Percentiles rank a stretch among this genome's conserved stretches.
phyloP scores from a whole-genome alignment of 2,797 vertebrate genomes.

The Sebastes steindachneri region DNA sequence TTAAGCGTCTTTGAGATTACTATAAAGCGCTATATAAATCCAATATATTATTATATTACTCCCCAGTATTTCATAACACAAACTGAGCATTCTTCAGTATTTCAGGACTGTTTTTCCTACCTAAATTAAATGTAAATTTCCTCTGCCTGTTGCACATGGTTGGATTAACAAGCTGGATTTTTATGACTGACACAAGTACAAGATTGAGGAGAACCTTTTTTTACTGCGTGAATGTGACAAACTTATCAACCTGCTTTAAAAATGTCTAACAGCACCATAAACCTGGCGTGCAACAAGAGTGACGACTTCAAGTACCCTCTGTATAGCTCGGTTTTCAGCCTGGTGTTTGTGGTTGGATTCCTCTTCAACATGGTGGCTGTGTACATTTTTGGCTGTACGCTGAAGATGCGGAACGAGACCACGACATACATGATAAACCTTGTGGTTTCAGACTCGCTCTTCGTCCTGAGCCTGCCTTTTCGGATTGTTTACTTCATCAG shows the following conservation, averaged over 20 bases:
- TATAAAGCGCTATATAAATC: too few species aligned
- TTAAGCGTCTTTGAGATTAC: too few species aligned
- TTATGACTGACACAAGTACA: background rate
- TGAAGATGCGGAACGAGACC: conserved; percentile 94
- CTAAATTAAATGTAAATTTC: background rate
- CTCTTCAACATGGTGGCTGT: conserved; percentile 90
- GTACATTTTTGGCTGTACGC: conserved; percentile 91
- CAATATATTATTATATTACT: background rate
- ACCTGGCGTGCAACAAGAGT: conserved; percentile 77
- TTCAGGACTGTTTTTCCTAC: background rate
- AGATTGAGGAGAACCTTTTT: background rate
- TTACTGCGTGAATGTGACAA: background rate
- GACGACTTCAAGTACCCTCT: conserved; percentile 94
- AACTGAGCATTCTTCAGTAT: background rate
- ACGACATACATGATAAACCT: conserved; percentile 98
- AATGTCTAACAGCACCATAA: conserved; percentile 50
- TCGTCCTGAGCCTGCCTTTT: conserved; percentile 94
- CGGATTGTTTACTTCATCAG: conserved; percentile 92
- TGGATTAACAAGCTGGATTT: conserved; percentile 3
- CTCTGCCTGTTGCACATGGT: background rate
- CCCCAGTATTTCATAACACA: background rate
- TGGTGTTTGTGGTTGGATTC: conserved; percentile 93
- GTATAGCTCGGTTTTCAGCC: conserved; percentile 90
- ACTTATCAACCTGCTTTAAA: conserved; percentile 28
- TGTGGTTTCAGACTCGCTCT: conserved; percentile 92